Evolutionary conservation across 2,113 vertebrate genomes (phyloP).

Genomic region (Okapia johnstoni): DNA sequence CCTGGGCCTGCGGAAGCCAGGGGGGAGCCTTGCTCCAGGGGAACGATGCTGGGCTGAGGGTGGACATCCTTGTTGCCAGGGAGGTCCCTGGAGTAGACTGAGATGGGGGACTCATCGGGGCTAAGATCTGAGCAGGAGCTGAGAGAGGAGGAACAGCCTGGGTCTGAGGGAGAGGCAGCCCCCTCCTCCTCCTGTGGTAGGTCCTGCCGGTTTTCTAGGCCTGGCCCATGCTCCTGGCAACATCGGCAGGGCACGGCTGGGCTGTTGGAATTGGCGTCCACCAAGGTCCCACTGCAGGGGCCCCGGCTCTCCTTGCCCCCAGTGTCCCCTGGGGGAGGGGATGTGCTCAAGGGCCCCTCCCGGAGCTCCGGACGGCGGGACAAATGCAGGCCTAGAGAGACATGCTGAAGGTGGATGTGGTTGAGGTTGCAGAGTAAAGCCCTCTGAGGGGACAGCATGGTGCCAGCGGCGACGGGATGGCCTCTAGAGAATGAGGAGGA

Average conservation of each 20-base stretch:
- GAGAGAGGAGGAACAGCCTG: slow-evolving; percentile 90
- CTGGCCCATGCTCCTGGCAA: slow-evolving; percentile 85
- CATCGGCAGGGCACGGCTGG: slow-evolving; percentile 90
- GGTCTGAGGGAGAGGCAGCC: slow-evolving; percentile 86
- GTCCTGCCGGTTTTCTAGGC: slow-evolving; percentile 64
- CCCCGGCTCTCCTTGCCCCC: slow-evolving; percentile 64
- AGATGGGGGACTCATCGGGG: slow-evolving; percentile 87
- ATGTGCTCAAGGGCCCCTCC: slow-evolving; percentile 72
- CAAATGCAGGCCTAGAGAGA: slow-evolving; percentile 83
- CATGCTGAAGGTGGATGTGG: slow-evolving; percentile 84
- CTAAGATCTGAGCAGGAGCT: slow-evolving; percentile 96
- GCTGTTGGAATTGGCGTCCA: slow-evolving; percentile 95
- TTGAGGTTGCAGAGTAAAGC: slow-evolving; percentile 85
- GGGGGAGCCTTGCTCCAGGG: slow-evolving; percentile 1
- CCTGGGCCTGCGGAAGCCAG: neutral
- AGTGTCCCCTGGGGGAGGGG: slow-evolving; percentile 57
- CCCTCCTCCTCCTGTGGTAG: slow-evolving; percentile 82
- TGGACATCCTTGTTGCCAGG: slow-evolving; percentile 70
- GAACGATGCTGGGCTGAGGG: slow-evolving; percentile 56
- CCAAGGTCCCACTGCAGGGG: slow-evolving; percentile 65
- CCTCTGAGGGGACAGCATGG: slow-evolving; percentile 83
- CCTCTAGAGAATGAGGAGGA: neutral
- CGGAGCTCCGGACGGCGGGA: slow-evolving; percentile 78
- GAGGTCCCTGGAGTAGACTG: slow-evolving; percentile 81
- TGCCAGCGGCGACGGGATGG: neutral